phyloP scores from a whole-genome alignment of 1,140 invertebrate genomes.

The Chymomyza costata region DNA sequence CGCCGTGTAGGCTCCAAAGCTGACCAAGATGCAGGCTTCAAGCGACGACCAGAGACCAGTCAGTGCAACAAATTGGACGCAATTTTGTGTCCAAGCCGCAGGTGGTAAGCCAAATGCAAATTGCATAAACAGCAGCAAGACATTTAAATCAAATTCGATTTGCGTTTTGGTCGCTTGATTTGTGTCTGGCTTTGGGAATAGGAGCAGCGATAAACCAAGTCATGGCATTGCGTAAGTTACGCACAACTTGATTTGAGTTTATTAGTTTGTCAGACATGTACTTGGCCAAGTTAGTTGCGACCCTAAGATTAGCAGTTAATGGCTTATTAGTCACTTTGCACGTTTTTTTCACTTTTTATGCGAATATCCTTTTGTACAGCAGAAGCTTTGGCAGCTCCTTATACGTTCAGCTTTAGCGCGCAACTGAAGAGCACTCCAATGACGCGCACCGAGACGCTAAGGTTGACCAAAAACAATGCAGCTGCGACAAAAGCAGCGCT shows the following conservation, averaged over 20 bases:
- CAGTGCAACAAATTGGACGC: constrained; percentile 53
- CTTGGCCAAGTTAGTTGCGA: no score
- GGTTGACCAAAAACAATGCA: background rate
- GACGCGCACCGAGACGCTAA: constrained; percentile 7
- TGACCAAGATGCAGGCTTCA: no score
- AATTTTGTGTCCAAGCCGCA: constrained; percentile 51
- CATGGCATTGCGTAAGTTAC: no score
- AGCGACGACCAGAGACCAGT: no score
- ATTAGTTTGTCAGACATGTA: no score
- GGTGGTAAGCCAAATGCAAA: constrained; percentile 29
- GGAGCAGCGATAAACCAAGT: no score
- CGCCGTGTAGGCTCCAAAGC: no score
- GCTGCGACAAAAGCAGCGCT: constrained; percentile 5
- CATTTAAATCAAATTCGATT: constrained; percentile 63
- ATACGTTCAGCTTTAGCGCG: constrained; percentile 30
- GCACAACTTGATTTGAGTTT: no score
- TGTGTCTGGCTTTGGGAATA: constrained; percentile 32
- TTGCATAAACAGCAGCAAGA: constrained; percentile 21
- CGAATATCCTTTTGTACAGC: no score
- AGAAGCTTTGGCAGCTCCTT: constrained; percentile 13
- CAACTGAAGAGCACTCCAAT: constrained; percentile 29
- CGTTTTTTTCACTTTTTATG: background rate
- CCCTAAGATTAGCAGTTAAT: background rate
- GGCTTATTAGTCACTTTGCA: background rate
- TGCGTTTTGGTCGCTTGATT: no score